Percentiles rank a stretch among this genome's conserved stretches.
Conservation (phyloP, 2,113 vertebrate genomes). For the Martes martes region DNA sequence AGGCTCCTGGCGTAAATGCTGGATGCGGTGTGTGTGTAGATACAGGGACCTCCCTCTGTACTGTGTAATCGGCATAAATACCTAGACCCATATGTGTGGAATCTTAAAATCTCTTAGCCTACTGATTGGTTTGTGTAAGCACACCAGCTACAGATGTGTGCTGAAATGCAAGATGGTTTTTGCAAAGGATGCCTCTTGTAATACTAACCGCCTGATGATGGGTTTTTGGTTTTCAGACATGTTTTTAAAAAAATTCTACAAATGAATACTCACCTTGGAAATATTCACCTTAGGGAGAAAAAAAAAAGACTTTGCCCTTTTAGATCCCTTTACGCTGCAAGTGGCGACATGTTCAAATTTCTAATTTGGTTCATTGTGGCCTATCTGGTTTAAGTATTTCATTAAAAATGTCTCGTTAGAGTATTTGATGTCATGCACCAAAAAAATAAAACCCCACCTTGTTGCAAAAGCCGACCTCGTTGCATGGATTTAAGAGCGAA, state of each 20-base stretch:
- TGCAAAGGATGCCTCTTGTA: conserved; percentile 10
- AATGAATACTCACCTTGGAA: conserved; percentile 56
- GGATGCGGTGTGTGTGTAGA: not conserved
- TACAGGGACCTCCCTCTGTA: not conserved
- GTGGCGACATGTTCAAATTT: conserved; percentile 19
- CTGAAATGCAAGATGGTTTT: conserved; percentile 64
- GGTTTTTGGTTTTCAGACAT: conserved; percentile 46
- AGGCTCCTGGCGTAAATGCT: not conserved
- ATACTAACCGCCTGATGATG: conserved; percentile 15
- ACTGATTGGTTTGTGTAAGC: conserved; percentile 15
- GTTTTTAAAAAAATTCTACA: conserved; percentile 22
- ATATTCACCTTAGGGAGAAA: not conserved
- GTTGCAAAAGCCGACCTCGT: not conserved
- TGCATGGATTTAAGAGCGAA: not conserved
- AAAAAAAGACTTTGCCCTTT: not conserved
- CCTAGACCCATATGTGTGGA: not conserved
- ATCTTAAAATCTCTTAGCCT: conserved; percentile 36
- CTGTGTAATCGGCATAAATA: conserved; percentile 53
- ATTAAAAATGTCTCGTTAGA: conserved; percentile 11
- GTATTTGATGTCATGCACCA: conserved; percentile 35
- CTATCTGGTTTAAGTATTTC: conserved; percentile 45
- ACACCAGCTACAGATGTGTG: conserved; percentile 60
- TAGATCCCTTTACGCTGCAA: conserved; percentile 9
- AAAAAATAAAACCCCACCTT: conserved; percentile 63
- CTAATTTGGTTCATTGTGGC: conserved; percentile 46